Conservation (phyloP, 2,113 vertebrate species). For the Meleagris gallopavo region DNA sequence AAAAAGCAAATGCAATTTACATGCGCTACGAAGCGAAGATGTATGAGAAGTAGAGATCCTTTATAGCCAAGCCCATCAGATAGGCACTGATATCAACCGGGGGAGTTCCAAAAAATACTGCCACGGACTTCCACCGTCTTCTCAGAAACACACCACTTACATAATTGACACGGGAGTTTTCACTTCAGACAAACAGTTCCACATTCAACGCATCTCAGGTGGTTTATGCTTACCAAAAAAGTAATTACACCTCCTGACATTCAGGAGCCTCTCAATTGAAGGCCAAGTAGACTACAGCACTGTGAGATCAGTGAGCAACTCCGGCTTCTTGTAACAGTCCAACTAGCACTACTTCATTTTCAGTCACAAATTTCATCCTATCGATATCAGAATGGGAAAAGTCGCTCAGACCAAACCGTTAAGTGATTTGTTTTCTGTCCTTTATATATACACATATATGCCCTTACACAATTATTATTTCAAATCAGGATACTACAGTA, state of each 20-base stretch:
- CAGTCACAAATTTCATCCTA: neutral
- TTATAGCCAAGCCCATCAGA: accelerated
- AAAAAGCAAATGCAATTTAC: neutral
- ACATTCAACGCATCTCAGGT: neutral
- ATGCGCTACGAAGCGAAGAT: neutral
- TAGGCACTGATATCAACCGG: neutral
- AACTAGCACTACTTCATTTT: neutral
- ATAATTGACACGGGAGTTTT: neutral
- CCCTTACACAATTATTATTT: neutral
- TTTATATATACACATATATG: too few relatives aligned
- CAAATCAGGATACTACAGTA: neutral
- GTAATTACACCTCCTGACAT: neutral
- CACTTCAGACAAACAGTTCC: neutral
- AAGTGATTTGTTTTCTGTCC: neutral
- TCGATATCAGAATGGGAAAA: neutral
- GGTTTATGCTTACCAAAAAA: neutral
- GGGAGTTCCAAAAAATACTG: neutral
- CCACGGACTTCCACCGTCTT: neutral
- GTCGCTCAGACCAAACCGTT: neutral
- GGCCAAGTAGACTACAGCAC: neutral
- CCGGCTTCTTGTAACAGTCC: neutral
- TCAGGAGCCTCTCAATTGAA: neutral
- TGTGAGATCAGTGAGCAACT: neutral
- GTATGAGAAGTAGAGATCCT: too few relatives aligned
- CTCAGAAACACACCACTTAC: neutral